Evolutionary conservation across 2,888 invertebrate genomes (phyloP), one percentile per base, ranked within the genome.

Genomic region (Sinhomidia bicolor): DNA sequence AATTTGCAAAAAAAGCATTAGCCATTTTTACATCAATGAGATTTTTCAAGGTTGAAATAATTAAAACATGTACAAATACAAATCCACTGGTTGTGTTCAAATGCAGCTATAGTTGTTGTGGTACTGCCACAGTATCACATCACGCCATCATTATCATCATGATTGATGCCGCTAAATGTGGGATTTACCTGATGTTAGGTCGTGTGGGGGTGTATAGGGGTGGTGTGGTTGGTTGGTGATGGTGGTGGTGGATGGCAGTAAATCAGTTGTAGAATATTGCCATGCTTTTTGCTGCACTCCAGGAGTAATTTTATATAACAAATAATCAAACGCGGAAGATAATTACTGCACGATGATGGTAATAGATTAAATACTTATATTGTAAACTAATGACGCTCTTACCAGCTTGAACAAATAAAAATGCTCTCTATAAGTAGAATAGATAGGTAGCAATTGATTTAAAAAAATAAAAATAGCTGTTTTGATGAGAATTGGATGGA

Each of bases 291-390:
- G 51, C n/a, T n/a, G n/a, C n/a, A n/a, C n/a, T n/a, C n/a, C 17
- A 51, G 51, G n/a, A 51, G 17, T 17, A 51, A 44, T 9, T 51
- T 51, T 51, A 17, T n/a, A 47, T 51, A 17, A 51, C 51, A n/a
- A n/a, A 23, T 54, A 79, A 85, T 80, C 80, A 57, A 86, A 86
- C 82, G 57, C 82, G 87, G 87, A 87, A 87, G 87, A 82, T 82
- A 26, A 51, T 57, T 26, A 71, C 14, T 47, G 79, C 9, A 7
- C 20, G 5, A 14, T 6, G 60, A 26, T 26, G 60, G n/a, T n/a
- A n/a, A 60, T 60, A 14, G 17, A 26, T 60, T 60, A 17, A 17
- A 54, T 6, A 7, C 7, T 17, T 51, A 17, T 17, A 17, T n/a
- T 17, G 17, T 54, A 6, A 54, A 54, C 14, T n/a, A 65, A 65